These are phyloP conservation scores for Zeugodacus cucurbitae DNA, from an alignment of 1,140 invertebrate genomes.

Conservation along the genomic window DNA sequence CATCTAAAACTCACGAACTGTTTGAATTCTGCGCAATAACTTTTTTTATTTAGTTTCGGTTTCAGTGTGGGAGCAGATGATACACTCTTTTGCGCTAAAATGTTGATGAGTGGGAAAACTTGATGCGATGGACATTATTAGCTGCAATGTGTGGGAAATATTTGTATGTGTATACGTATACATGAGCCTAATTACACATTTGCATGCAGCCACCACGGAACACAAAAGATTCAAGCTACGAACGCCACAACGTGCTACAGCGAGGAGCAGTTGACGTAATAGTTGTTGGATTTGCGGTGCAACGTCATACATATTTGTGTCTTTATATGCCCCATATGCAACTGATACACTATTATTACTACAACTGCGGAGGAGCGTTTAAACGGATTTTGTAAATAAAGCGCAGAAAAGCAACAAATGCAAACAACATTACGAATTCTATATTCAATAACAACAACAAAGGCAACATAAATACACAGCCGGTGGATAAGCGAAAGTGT, in stretches of 20 bases:
- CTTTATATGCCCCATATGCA: not conserved
- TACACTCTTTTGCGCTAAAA: not conserved
- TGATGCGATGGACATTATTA: not conserved
- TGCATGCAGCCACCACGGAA: not conserved
- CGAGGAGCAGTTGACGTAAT: not conserved
- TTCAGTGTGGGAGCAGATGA: not conserved
- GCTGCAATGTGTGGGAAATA: too few species aligned
- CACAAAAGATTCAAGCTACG: not conserved
- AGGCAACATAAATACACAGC: not conserved
- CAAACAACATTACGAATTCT: too few species aligned
- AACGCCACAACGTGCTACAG: not conserved
- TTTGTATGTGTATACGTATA: not conserved
- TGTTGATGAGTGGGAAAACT: not conserved
- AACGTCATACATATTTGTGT: not conserved
- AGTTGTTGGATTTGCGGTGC: not conserved
- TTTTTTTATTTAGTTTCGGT: not conserved
- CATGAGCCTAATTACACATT: not conserved
- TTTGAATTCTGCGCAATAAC: not conserved
- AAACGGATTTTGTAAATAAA: not conserved
- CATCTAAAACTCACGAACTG: not conserved
- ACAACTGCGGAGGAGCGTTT: not conserved
- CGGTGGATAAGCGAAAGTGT: slow-evolving; percentile 34
- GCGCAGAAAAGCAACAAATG: not conserved
- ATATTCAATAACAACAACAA: not conserved
- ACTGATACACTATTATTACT: not conserved